phyloP scores from a whole-genome alignment of 2,113 vertebrate genomes.

The human (Homo sapiens) region GRCh38 chrX:46998001-46998500 shows the following conservation, averaged over 20 bases:
- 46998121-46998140: slow-evolving; percentile 99
- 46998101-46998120: slow-evolving; percentile 82
- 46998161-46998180: slow-evolving; percentile 93
- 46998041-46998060: slow-evolving; percentile 34
- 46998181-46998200: slow-evolving; percentile 95
- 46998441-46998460: neutral
- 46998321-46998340: neutral
- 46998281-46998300: slow-evolving; percentile 37
- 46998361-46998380: slow-evolving; percentile 12
- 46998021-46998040: neutral
- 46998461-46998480: slow-evolving; percentile 16
- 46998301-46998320: slow-evolving; percentile 16
- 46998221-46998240: slow-evolving; percentile 99
- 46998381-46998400: slow-evolving; percentile 36
- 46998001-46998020: slow-evolving; percentile 16
- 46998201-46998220: slow-evolving; percentile 99
- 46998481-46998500: slow-evolving; percentile 31
- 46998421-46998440: neutral
- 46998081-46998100: slow-evolving; percentile 33
- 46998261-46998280: slow-evolving; percentile 94
- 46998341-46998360: slow-evolving; percentile 1
- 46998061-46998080: neutral
- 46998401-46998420: slow-evolving; percentile 15
- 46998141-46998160: slow-evolving; percentile 99
- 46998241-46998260: slow-evolving; percentile 93